These are phyloP conservation scores for Drosophila pseudoananassae DNA, from an alignment of 1,140 invertebrate genomes.

Conservation along the genomic window DNA sequence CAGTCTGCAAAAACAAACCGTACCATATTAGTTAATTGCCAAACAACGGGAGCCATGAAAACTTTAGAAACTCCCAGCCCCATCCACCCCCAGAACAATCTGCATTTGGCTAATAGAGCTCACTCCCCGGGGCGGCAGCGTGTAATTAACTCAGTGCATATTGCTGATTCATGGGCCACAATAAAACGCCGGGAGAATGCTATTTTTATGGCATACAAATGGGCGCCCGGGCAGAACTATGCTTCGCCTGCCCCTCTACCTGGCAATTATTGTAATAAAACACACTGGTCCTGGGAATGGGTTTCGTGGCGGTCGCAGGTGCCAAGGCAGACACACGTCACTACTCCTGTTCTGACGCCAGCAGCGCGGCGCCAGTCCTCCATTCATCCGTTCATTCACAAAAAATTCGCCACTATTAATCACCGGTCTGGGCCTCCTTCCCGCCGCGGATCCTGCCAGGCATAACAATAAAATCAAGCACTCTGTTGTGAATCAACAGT, in stretches of 20 bases:
- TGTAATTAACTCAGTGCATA: slow-evolving; percentile 48
- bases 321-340: slow-evolving; percentile 57
- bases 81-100: slow-evolving; percentile 4
- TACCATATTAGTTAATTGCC: not conserved
- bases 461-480: slow-evolving; percentile 73
- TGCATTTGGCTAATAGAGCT: slow-evolving; percentile 21
- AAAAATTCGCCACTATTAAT: slow-evolving; percentile 73
- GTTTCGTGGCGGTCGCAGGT: slow-evolving; percentile 55
- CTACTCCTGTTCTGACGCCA: slow-evolving; percentile 58
- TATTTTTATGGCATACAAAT: slow-evolving; percentile 70
- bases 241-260: slow-evolving; percentile 1
- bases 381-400: slow-evolving; percentile 70
- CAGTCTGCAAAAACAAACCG: not conserved
- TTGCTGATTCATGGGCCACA: slow-evolving; percentile 44
- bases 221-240: slow-evolving; percentile 43
- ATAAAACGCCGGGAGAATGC: slow-evolving; percentile 37
- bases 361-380: slow-evolving; percentile 33
- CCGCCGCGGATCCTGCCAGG: not conserved
- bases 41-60: slow-evolving; percentile 6
- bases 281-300: slow-evolving; percentile 5
- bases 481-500: slow-evolving; percentile 70
- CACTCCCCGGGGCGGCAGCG: slow-evolving; percentile 1
- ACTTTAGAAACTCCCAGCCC: slow-evolving; percentile 20
- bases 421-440: slow-evolving; percentile 22
- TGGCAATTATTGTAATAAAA: slow-evolving; percentile 66